A percentile compares a stretch with the other conserved stretches of the same genome.
Conservation (phyloP, 92 coral and sea anemone genomes). For the Muricea muricata region DNA sequence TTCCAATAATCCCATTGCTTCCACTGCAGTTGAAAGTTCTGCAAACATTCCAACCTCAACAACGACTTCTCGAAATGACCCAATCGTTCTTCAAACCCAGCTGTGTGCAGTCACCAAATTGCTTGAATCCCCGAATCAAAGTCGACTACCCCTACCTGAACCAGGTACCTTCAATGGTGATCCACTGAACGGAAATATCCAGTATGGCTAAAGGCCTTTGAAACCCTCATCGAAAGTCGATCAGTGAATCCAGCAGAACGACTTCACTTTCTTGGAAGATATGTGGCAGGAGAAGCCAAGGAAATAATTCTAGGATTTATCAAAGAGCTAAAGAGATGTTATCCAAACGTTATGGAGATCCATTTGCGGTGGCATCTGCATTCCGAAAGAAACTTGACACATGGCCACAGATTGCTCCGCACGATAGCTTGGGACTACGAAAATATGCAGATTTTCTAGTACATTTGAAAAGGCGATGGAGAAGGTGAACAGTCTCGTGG, state of each 20-base stretch:
- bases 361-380: constrained; percentile 53
- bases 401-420: constrained; percentile 58
- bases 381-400: constrained; percentile 54
- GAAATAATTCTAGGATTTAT: constrained; percentile 66
- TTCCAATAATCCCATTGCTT: not conserved
- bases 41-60: not conserved
- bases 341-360: constrained; percentile 64
- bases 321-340: constrained; percentile 58
- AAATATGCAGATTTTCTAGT: constrained; percentile 62
- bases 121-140: constrained; percentile 45
- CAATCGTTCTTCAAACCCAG: not conserved
- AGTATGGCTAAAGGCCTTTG: constrained; percentile 63
- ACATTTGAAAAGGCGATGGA: constrained; percentile 65
- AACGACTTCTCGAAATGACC: not conserved
- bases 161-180: constrained; percentile 69
- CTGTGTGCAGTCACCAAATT: constrained; percentile 6
- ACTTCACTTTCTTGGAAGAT: constrained; percentile 61
- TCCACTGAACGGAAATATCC: constrained; percentile 62
- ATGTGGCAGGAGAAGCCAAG: constrained; percentile 63
- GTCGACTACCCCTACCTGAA: constrained; percentile 61
- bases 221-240: constrained; percentile 59
- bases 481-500: constrained; percentile 51
- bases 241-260: constrained; percentile 53
- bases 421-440: constrained; percentile 50
- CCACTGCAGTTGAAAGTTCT: not conserved